Percentiles rank a stretch among this genome's conserved stretches.
These are phyloP conservation scores for Ophiodon elongatus DNA, from an alignment of 2,113 vertebrate species.

Conservation along the genomic window DNA sequence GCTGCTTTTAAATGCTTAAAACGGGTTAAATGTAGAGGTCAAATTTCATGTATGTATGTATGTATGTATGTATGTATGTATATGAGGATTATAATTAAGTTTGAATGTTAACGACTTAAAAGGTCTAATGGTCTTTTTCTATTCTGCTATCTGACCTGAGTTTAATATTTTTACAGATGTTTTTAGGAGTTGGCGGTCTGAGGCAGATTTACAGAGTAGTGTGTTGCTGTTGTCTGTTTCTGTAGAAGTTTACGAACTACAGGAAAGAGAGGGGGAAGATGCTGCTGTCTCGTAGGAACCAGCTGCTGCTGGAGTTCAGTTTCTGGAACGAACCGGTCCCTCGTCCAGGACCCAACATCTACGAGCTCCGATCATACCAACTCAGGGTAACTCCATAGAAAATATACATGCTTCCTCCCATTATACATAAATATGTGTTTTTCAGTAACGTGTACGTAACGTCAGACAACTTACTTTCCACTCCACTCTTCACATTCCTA, in stretches of 20 bases:
- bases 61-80: too few relatives aligned
- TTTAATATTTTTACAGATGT: not conserved
- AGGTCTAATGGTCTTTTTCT: not conserved
- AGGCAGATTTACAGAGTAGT: not conserved
- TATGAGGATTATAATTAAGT: not conserved
- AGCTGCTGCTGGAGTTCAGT: conserved; percentile 95
- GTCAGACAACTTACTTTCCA: not conserved
- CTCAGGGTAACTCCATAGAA: conserved; percentile 86
- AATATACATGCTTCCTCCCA: not conserved
- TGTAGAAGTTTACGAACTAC: conserved; percentile 91
- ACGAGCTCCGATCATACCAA: conserved; percentile 96
- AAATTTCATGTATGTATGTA: too few relatives aligned
- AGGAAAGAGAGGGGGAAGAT: conserved; percentile 92
- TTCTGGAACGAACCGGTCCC: conserved; percentile 97
- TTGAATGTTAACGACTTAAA: not conserved
- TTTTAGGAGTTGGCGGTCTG: not conserved
- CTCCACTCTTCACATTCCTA: conserved; percentile 37
- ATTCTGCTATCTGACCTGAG: not conserved
- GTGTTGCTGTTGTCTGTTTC: conserved; percentile 31
- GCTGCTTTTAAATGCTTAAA: not conserved
- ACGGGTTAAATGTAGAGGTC: not conserved
- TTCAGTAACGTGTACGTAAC: not conserved
- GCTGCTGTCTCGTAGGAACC: conserved; percentile 96
- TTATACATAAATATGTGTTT: not conserved
- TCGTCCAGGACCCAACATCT: conserved; percentile 93